Conservation (phyloP, 1,140 invertebrate genomes). For the Heterodera schachtii region DNA sequence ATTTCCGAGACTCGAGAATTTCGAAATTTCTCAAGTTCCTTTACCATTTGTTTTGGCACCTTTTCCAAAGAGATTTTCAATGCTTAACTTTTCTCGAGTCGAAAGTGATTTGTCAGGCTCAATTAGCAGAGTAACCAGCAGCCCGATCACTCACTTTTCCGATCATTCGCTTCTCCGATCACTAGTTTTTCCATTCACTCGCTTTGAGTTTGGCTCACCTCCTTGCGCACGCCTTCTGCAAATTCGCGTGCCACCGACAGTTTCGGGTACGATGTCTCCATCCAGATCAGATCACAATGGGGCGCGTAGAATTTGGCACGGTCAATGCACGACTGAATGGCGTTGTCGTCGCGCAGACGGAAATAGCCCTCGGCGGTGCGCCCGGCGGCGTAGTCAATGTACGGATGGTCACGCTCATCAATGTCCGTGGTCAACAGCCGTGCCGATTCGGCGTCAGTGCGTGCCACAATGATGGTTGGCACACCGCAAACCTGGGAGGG, state of each 20-base stretch:
- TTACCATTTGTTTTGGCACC: too few species aligned
- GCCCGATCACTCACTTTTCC: too few species aligned
- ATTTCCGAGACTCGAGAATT: too few species aligned
- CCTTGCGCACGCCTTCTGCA: constrained; percentile 65
- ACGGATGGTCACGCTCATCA: constrained; percentile 66
- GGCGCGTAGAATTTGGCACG: constrained; percentile 66
- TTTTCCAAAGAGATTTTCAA: too few species aligned
- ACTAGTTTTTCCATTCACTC: too few species aligned
- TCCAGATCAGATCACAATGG: constrained; percentile 67
- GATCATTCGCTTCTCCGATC: too few species aligned
- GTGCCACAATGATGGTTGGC: constrained; percentile 66
- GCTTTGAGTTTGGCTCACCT: too few species aligned
- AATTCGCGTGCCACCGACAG: constrained; percentile 59
- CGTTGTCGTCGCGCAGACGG: constrained; percentile 56
- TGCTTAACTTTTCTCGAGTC: too few species aligned
- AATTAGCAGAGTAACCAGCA: too few species aligned
- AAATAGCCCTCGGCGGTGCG: constrained; percentile 67
- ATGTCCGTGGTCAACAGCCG: constrained; percentile 55
- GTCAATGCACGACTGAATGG: constrained; percentile 63
- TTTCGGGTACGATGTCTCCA: constrained; percentile 65
- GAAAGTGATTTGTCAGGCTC: too few species aligned
- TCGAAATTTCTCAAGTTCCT: too few species aligned
- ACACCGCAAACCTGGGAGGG: constrained; percentile 66
- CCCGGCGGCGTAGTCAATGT: constrained; percentile 64
- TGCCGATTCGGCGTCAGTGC: constrained; percentile 59